phyloP scores from a whole-genome alignment of 2,113 vertebrate species.

The Syrmaticus mikado region DNA sequence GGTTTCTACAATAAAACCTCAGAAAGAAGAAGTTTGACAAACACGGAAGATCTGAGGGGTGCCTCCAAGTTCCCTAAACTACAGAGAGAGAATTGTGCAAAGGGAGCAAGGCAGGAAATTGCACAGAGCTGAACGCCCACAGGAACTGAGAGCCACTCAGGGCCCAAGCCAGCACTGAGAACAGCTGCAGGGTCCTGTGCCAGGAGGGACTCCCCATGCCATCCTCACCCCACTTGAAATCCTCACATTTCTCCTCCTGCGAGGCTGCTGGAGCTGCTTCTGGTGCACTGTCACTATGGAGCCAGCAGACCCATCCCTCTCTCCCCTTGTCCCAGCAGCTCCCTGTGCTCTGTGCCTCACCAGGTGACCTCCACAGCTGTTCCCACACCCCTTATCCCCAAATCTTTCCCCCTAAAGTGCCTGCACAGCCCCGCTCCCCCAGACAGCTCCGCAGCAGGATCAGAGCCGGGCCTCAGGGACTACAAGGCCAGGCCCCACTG shows the following conservation, averaged over 20 bases:
- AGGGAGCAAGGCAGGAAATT: background rate
- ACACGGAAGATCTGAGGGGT: background rate
- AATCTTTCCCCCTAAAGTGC: background rate
- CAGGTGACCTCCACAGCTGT: background rate
- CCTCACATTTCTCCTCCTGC: background rate
- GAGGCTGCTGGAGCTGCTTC: background rate
- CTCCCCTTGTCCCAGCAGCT: background rate
- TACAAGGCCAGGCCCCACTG: no score
- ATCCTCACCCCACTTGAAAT: background rate
- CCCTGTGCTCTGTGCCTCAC: background rate
- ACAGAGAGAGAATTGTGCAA: background rate
- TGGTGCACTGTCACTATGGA: no score
- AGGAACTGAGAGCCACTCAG: background rate
- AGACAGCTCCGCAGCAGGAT: no score
- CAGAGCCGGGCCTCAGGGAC: no score
- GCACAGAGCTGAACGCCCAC: background rate
- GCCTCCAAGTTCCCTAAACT: constrained; percentile 17
- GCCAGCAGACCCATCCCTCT: no score
- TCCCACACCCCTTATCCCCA: background rate
- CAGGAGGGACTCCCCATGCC: background rate
- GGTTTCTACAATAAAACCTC: background rate
- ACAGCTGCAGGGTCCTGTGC: background rate
- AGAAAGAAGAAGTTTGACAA: constrained; percentile 18
- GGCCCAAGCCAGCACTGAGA: no score
- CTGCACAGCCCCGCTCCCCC: background rate